A percentile compares a stretch with the other conserved stretches of the same genome.
phyloP scores from a whole-genome alignment of 2,888 invertebrate genomes.

The Caenorhabditis afra region DNA sequence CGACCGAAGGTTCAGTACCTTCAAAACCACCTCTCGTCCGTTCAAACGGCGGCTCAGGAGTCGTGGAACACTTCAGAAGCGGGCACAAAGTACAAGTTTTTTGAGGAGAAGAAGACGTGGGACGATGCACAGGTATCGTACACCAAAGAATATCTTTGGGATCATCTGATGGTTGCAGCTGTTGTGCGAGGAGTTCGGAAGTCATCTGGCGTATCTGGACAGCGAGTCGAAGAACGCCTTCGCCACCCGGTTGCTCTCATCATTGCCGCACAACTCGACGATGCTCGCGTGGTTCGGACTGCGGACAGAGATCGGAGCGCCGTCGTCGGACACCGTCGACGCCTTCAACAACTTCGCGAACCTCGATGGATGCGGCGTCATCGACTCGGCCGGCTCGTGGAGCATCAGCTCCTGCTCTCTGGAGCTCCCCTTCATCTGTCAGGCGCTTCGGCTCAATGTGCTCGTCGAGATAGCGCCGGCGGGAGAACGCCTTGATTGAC shows the following conservation, averaged over 20 bases:
- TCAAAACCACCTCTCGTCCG: background rate
- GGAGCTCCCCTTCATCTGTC: conserved; percentile 43
- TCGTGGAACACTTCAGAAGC: conserved; percentile 50
- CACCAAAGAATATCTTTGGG: background rate
- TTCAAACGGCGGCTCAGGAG: conserved; percentile 22
- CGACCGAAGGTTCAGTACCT: conserved; percentile 4
- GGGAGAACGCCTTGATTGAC: too few species aligned
- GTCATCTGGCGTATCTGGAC: conserved; percentile 41
- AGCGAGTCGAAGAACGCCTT: conserved; percentile 43
- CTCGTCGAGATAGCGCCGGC: conserved; percentile 14
- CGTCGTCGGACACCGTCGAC: background rate
- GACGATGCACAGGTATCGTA: conserved; percentile 45
- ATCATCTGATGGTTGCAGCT: conserved; percentile 8
- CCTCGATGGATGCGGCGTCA: conserved; percentile 29
- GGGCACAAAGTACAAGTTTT: conserved; percentile 44
- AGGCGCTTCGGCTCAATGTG: conserved; percentile 40
- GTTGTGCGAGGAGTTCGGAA: conserved; percentile 34
- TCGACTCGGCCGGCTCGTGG: conserved; percentile 35
- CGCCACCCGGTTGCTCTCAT: conserved; percentile 12
- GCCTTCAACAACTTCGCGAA: conserved; percentile 17
- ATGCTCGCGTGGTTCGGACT: conserved; percentile 43
- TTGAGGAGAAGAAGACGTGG: conserved; percentile 43
- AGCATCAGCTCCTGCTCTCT: conserved; percentile 33
- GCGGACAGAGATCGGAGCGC: conserved; percentile 25
- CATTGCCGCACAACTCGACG: conserved; percentile 5